Evolutionary conservation across 2,888 invertebrate species (phyloP).

Genomic region (Raillietiella orientalis): DNA sequence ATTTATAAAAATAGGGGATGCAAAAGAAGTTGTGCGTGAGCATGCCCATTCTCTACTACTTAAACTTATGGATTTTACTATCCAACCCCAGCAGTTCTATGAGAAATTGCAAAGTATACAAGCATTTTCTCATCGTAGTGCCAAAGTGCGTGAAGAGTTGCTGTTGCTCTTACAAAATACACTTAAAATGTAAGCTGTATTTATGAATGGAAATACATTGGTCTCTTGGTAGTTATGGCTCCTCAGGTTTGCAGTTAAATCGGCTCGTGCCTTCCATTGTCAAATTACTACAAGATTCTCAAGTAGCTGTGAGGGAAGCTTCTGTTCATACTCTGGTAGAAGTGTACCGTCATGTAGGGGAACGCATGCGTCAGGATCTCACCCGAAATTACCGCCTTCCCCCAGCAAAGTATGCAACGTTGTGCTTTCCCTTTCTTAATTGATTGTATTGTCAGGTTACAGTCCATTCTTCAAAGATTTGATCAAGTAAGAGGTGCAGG

Average conservation of each 20-base stretch:
- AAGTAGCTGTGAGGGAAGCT: constrained; percentile 50
- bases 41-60: constrained; percentile 34
- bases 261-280: constrained; percentile 51
- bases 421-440: neutral
- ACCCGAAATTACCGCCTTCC: constrained; percentile 29
- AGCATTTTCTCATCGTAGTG: constrained; percentile 56
- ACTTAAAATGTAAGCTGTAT: constrained; percentile 33
- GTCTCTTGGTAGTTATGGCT: constrained; percentile 34
- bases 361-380: constrained; percentile 45
- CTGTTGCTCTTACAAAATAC: constrained; percentile 45
- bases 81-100: constrained; percentile 29
- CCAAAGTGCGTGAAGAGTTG: constrained; percentile 66
- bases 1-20: constrained; percentile 16
- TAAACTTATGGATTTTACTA: constrained; percentile 34
- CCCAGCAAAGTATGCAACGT: constrained; percentile 13
- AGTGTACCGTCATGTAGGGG: constrained; percentile 73
- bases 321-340: constrained; percentile 56
- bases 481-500: too few relatives aligned
- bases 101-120: constrained; percentile 25
- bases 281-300: constrained; percentile 53
- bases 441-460: neutral
- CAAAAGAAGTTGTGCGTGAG: constrained; percentile 29
- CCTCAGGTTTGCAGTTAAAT: constrained; percentile 41
- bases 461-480: constrained; percentile 1
- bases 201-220: neutral